phyloP scores from a whole-genome alignment of 2,113 vertebrate genomes.

The Orcinus orca region DNA sequence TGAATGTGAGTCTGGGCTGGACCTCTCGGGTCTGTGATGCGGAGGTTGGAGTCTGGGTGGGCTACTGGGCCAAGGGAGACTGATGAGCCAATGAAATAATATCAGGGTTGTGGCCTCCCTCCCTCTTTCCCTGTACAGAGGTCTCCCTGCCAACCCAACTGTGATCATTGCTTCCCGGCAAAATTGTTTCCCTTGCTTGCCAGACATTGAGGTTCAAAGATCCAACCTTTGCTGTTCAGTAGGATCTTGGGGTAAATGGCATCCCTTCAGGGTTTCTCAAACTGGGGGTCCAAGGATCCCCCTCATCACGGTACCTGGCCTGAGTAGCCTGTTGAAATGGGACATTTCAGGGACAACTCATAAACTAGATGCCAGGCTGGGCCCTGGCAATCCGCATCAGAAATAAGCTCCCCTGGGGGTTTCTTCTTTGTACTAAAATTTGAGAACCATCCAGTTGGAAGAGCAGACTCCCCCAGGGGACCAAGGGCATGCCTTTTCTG shows the following conservation, averaged over 20 bases:
- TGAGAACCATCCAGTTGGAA: neutral
- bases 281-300: neutral
- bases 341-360: neutral
- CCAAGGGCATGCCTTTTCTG: neutral
- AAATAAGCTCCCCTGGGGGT: neutral
- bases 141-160: neutral
- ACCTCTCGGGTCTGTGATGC: neutral
- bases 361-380: neutral
- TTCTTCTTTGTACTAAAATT: neutral
- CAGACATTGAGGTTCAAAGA: neutral
- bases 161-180: neutral
- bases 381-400: neutral
- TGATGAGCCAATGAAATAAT: neutral
- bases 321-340: neutral
- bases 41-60: neutral
- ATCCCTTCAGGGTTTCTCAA: neutral
- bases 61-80: neutral
- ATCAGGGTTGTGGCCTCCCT: neutral
- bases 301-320: neutral
- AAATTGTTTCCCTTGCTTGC: neutral
- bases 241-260: neutral
- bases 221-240: neutral
- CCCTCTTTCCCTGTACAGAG: neutral
- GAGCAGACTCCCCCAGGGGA: neutral
- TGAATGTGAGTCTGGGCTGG: conserved; percentile 53